These are phyloP conservation scores for Macrophya annulata DNA, from an alignment of 2,888 invertebrate genomes.

Conservation along the genomic window DNA sequence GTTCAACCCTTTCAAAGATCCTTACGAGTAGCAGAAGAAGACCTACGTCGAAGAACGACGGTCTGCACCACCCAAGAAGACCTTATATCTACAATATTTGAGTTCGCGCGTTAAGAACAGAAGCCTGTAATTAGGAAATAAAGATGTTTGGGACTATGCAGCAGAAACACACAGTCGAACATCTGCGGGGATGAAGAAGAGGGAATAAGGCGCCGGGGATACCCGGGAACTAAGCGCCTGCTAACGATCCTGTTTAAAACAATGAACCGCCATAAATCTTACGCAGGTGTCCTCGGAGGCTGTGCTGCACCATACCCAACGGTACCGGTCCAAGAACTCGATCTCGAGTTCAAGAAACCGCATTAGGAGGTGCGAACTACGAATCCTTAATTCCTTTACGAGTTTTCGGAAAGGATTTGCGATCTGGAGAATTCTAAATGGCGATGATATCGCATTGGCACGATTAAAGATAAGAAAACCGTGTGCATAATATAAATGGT, in stretches of 20 bases:
- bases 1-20: constrained; percentile 40
- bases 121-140: constrained; percentile 65
- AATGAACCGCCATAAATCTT: constrained; percentile 61
- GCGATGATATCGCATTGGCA: too few species aligned
- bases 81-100: neutral
- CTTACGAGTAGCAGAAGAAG: neutral
- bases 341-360: neutral
- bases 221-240: constrained; percentile 58
- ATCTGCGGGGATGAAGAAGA: constrained; percentile 43
- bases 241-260: constrained; percentile 62
- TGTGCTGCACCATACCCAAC: constrained; percentile 8
- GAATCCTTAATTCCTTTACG: neutral
- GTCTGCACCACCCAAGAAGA: constrained; percentile 46
- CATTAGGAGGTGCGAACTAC: neutral
- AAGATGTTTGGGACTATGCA: constrained; percentile 60
- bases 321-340: constrained; percentile 6
- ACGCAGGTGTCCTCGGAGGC: constrained; percentile 49
- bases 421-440: neutral
- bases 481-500: neutral
- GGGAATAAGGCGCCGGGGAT: constrained; percentile 45
- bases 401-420: neutral
- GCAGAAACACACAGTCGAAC: constrained; percentile 17
- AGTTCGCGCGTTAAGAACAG: constrained; percentile 54
- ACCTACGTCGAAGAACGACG: constrained; percentile 1
- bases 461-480: neutral